These are phyloP conservation scores for Bolinopsis microptera DNA, from an alignment of 37 sponge, comb jelly and placozoan species.

Conservation along the genomic window DNA sequence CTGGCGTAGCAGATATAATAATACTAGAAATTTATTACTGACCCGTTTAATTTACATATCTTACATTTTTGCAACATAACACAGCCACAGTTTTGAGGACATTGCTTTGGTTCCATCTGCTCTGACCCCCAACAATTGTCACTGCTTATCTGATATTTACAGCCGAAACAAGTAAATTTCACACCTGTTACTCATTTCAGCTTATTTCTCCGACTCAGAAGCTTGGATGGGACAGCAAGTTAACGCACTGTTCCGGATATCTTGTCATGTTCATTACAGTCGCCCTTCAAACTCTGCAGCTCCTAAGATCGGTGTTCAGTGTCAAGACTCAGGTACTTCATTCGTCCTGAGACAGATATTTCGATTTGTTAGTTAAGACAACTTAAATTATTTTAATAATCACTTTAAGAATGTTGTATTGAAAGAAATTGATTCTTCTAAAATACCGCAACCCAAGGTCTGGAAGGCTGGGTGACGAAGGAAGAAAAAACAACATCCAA, in stretches of 20 bases:
- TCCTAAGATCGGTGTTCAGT: background rate
- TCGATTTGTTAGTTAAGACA: too few relatives aligned
- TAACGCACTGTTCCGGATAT: too few relatives aligned
- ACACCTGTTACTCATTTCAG: background rate
- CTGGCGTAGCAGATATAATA: too few relatives aligned
- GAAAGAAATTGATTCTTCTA: too few relatives aligned
- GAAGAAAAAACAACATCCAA: background rate
- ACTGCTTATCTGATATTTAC: background rate
- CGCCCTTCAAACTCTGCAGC: background rate
- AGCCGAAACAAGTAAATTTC: background rate
- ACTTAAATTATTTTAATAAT: too few relatives aligned
- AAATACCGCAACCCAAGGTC: too few relatives aligned
- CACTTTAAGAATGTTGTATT: too few relatives aligned
- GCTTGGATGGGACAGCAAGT: background rate
- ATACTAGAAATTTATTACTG: too few relatives aligned
- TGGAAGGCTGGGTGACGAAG: background rate
- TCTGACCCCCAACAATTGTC: background rate
- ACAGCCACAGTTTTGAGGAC: too few relatives aligned
- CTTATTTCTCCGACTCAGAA: background rate
- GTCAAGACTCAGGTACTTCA: background rate
- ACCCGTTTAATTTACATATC: too few relatives aligned
- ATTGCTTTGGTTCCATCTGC: too few relatives aligned
- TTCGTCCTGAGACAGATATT: background rate
- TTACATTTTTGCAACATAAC: too few relatives aligned
- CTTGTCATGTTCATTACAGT: background rate